A percentile compares a stretch with the other conserved stretches of the same genome.
phyloP scores from a whole-genome alignment of 2,113 vertebrate genomes.

The Alligator sinensis region DNA sequence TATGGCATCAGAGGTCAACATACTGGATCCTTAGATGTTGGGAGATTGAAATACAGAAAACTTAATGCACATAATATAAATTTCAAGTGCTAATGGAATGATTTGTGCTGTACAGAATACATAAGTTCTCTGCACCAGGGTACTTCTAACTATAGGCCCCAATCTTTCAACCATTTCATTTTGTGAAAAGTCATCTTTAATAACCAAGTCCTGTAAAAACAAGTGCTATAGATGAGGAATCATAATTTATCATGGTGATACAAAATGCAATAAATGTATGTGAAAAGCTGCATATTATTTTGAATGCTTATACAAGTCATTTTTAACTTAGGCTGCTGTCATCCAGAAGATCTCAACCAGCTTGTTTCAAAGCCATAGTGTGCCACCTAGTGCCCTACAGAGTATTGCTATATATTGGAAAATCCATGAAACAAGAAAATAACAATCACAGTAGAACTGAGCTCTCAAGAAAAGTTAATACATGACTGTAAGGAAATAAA shows the following conservation, averaged over 20 bases:
- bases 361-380: conserved; percentile 55
- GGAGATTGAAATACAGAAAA: not conserved
- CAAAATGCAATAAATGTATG: not conserved
- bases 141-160: not conserved
- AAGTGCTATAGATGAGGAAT: not conserved
- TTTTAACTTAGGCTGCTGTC: conserved; percentile 8
- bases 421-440: fast-evolving
- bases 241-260: not conserved
- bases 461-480: not conserved
- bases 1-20: not conserved
- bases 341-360: not conserved
- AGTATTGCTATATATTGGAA: not conserved
- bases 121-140: not conserved
- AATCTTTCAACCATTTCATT: not conserved
- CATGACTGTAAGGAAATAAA: not conserved
- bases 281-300: not conserved
- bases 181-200: not conserved
- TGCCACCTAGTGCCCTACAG: conserved; percentile 76
- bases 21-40: fast-evolving
- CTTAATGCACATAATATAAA: not conserved
- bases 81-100: fast-evolving
- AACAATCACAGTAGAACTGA: not conserved
- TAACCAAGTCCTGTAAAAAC: conserved; percentile 33
- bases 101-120: not conserved
- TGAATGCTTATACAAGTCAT: not conserved